Percentiles rank a stretch among this genome's conserved stretches.
Evolutionary conservation across 1,140 invertebrate genomes (phyloP).

Genomic region (Anastatus disparis): DNA sequence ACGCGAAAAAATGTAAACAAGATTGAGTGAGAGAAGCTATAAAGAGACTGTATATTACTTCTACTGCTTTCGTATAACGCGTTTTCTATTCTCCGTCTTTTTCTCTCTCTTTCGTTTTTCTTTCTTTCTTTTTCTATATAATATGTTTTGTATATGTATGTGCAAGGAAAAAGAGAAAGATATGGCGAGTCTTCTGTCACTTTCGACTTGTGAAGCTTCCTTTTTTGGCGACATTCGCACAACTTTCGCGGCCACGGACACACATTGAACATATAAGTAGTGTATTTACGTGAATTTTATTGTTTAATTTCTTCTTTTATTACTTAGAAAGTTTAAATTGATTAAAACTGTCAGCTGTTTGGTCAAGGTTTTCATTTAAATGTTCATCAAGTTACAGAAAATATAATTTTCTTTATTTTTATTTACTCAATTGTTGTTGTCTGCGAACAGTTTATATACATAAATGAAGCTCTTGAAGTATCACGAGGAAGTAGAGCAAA

Average conservation of each 20-base stretch:
- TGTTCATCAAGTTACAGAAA: too few relatives aligned
- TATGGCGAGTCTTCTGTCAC: conserved; percentile 18
- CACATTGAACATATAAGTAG: too few relatives aligned
- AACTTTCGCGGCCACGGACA: conserved; percentile 1
- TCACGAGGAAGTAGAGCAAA: not conserved
- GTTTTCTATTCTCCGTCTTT: not conserved
- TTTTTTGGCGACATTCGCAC: conserved; percentile 27
- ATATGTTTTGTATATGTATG: too few relatives aligned
- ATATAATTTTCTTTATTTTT: not conserved
- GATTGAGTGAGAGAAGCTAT: conserved; percentile 15
- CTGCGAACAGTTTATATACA: too few relatives aligned
- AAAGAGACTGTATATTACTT: too few relatives aligned
- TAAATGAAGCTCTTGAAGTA: not conserved
- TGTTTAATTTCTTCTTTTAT: too few relatives aligned
- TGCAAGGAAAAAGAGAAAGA: too few relatives aligned
- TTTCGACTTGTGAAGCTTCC: conserved; percentile 22
- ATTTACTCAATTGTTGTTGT: not conserved
- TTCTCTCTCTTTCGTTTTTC: not conserved
- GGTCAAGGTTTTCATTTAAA: not conserved
- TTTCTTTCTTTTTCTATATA: too few relatives aligned
- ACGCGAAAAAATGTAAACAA: conserved; percentile 36
- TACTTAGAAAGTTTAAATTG: too few relatives aligned
- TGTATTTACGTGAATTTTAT: too few relatives aligned
- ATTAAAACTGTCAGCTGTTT: not conserved
- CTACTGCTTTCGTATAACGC: not conserved